These are phyloP conservation scores for Varanus komodoensis DNA, from an alignment of 2,113 vertebrate species.

Conservation along the genomic window DNA sequence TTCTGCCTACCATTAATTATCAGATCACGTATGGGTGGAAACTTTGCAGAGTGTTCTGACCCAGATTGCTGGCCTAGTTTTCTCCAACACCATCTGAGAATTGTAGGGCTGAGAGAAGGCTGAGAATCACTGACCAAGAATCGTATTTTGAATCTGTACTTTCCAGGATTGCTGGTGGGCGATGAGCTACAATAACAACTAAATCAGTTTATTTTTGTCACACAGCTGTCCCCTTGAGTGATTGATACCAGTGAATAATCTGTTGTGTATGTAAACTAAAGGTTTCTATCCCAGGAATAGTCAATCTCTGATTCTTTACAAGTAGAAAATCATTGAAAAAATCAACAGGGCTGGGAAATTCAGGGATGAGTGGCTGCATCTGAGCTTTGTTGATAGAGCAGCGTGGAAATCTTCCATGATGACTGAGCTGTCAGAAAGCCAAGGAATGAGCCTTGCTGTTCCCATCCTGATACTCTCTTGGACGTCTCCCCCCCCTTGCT, in stretches of 20 bases:
- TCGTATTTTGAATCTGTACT: background rate
- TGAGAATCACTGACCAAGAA: background rate
- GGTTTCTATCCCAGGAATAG: constrained; percentile 24
- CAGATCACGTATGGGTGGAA: background rate
- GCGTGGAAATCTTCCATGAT: constrained; percentile 26
- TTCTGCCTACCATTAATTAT: background rate
- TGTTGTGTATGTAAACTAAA: background rate
- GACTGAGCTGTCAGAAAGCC: constrained; percentile 48
- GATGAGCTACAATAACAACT: background rate
- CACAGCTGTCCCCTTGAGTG: background rate
- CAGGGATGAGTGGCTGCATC: background rate
- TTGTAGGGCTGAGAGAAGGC: background rate
- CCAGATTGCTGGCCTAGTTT: background rate
- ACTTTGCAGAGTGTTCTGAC: too few species aligned
- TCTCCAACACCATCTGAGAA: background rate
- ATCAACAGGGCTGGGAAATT: background rate
- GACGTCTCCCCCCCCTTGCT: constrained; percentile 29
- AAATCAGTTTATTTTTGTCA: background rate
- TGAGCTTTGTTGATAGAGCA: constrained; percentile 28
- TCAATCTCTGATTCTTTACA: constrained; percentile 52
- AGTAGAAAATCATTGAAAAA: background rate
- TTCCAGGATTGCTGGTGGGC: background rate
- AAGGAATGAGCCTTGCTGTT: background rate
- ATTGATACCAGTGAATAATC: constrained; percentile 16
- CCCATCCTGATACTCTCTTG: constrained; percentile 30